Evolutionary conservation across 2,113 vertebrate species (phyloP), one percentile per base, ranked within the genome.

Genomic region (Lagopus muta): DNA sequence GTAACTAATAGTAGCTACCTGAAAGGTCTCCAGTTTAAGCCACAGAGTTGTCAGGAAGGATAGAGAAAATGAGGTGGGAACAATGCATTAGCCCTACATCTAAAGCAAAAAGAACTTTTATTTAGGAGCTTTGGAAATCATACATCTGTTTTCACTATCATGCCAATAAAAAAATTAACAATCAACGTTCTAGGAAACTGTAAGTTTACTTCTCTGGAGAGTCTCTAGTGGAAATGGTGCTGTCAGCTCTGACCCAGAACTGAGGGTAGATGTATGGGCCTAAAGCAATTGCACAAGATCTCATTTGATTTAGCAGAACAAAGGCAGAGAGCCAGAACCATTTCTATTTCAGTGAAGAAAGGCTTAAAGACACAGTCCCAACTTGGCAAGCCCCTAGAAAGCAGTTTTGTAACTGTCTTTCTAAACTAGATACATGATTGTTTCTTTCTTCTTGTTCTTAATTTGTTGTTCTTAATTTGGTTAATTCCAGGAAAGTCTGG

Each of bases 281-380:
- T 87, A 82, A 89, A 82, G 48, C 58, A 74, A 42, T 6, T 70
- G 69, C 60, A 90, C 3, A 0, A 78, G 47, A 38, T 52, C 47
- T 69, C 43, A 43, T 71, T 55, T 50, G 15, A 40, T 80, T 60
- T n/a, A 93, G 61, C 69, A 92, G 52, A 96, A 74, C 74, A 47
- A 60, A 93, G 90, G 65, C 92, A 66, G 58, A 86, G 27, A 88
- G 64, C 52, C 97, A 85, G 54, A 60, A 88, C 40, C 50, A 30
- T 25, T 91, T 66, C 64, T 27, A 1, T 6, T 52, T 40, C 74
- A 61, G 5, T 36, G 58, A 57, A 69, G 62, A 36, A 19, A 78
- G 20, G 20, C 36, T 86, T 74, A 88, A 77, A 86, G 69, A 45
- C 42, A 77, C 36, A 47, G 32, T 15, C 43, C 38, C 15, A 52